phyloP scores from a whole-genome alignment of 2,797 vertebrate species.

The Rhinoraja longicauda region DNA sequence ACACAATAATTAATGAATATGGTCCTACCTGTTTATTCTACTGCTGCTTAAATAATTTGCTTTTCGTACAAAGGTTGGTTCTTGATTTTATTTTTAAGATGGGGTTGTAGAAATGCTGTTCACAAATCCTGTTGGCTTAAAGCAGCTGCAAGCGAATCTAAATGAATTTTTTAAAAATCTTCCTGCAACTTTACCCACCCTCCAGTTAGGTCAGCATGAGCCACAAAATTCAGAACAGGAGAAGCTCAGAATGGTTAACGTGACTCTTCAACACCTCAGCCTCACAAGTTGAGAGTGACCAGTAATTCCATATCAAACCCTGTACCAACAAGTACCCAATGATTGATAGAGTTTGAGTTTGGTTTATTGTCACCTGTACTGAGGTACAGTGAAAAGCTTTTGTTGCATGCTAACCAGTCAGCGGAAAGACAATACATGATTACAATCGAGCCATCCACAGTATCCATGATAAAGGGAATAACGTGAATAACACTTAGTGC shows the following conservation, averaged over 20 bases:
- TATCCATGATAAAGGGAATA: too few species aligned
- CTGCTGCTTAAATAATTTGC: not conserved
- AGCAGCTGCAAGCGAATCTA: not conserved
- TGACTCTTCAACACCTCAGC: not conserved
- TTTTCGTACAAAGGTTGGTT: not conserved
- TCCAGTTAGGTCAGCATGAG: not conserved
- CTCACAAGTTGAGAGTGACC: not conserved
- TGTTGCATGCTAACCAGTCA: too few species aligned
- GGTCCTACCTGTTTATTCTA: not conserved
- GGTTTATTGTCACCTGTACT: too few species aligned
- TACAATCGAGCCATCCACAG: too few species aligned
- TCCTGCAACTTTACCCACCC: not conserved
- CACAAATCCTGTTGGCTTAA: not conserved
- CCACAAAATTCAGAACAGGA: not conserved
- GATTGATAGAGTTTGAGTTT: not conserved
- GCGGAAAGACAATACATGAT: too few species aligned
- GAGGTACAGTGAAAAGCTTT: too few species aligned
- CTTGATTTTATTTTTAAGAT: conserved; percentile 17
- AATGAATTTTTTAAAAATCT: not conserved
- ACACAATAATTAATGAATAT: not conserved
- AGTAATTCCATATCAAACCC: not conserved
- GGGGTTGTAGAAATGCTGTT: not conserved
- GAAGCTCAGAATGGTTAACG: not conserved
- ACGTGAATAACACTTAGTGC: too few species aligned
- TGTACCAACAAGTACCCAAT: not conserved